Conservation (phyloP, 2,888 invertebrate genomes). For the Heteropelma amictum region DNA sequence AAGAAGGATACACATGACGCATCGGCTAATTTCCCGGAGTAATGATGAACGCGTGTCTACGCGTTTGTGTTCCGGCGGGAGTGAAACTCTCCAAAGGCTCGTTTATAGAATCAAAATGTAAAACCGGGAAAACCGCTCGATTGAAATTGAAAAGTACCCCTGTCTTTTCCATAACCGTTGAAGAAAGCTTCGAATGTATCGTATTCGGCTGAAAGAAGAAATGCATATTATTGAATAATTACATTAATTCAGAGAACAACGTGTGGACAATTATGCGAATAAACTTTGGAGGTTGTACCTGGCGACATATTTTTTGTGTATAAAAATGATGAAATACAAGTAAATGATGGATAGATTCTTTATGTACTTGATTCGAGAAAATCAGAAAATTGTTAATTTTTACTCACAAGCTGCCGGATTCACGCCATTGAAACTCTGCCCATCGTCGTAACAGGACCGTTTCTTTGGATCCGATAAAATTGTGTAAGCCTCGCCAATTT, state of each 20-base stretch:
- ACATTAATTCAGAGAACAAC: too few relatives aligned
- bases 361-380: not conserved
- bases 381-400: not conserved
- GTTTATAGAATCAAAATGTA: constrained; percentile 85
- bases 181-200: constrained; percentile 94
- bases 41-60: not conserved
- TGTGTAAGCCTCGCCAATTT: constrained; percentile 97
- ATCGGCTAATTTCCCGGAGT: constrained; percentile 2
- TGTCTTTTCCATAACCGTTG: constrained; percentile 80
- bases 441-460: constrained; percentile 93
- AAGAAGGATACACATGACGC: not conserved
- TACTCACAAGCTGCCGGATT: constrained; percentile 25
- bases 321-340: not conserved
- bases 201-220: constrained; percentile 82
- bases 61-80: constrained; percentile 20
- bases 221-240: not conserved
- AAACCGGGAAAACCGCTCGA: constrained; percentile 82
- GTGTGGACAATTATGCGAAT: too few relatives aligned
- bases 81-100: constrained; percentile 19
- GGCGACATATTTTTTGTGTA: too few relatives aligned
- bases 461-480: constrained; percentile 95
- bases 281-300: too few relatives aligned
- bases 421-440: constrained; percentile 71
- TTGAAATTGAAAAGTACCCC: constrained; percentile 80
- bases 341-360: not conserved